Base-by-base conservation (phyloP, 2,888 invertebrate species). In the Drosophila nr. medialis region DNA sequence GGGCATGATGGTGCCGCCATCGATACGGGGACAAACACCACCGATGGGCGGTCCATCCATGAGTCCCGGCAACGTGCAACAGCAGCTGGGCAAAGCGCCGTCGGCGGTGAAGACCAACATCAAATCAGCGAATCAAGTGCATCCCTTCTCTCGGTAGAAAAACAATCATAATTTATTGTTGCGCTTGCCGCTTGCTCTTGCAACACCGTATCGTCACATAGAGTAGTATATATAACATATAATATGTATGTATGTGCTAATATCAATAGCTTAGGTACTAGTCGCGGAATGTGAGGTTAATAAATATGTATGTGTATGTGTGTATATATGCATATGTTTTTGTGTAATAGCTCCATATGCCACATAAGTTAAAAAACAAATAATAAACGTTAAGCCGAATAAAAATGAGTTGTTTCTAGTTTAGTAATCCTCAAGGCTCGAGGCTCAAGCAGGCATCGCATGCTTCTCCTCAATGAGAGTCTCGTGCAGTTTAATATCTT, bases 101-200 rank as follows among this genome's bases (percentile, higher is more conserved):
- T 97, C 97, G 62, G 96, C 97, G 32, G 97, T 98, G 79, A 98
- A 98, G 92, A 98, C 98, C 0, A 98, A 98, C 91, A 98, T 98
- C 75, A 98, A 98, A 93, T 96, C 98, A 65, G 98, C 97, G 6
- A 95, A 96, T 75, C 96, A 97, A 93, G 96, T 97, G 79, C 97
- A 98, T 94, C 97, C 97, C 1, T 98, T 98, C 91, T 95, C 95
- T 89, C 94, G 86, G 62, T 86, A 86, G 81, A 76, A 66, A 76
- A 66, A 68, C 64, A 60, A 72, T 81, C 67, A 34, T 64, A 73
- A 80, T 75, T 75, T 55, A 55, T 55, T 85, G 81, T 87, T 83
- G 87, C 82, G 84, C 67, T 77, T 75, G 54, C 54, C 78, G 78
- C 68, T 75, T 75, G 61, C 62, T 38, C 21, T 10, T 72, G 73